Evolutionary conservation across 1,140 invertebrate species (phyloP).

Genomic region (Neelides sp.): DNA sequence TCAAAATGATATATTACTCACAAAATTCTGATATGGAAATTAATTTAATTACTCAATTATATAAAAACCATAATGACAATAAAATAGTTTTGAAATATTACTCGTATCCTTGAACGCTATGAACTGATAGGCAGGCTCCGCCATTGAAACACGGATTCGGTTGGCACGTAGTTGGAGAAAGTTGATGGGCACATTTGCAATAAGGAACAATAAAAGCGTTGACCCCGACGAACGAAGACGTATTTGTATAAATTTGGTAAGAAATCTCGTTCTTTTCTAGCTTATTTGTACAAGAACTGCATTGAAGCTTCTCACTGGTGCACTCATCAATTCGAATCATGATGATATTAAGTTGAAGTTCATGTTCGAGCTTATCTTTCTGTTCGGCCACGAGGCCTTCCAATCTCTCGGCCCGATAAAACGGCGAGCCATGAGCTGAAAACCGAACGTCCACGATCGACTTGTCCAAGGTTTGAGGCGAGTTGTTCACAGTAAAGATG

Average conservation of each 20-base stretch:
- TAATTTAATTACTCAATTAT: background rate
- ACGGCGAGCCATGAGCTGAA: slow-evolving; percentile 81
- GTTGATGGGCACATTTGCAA: slow-evolving; percentile 51
- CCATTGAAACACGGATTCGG: slow-evolving; percentile 37
- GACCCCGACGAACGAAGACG: slow-evolving; percentile 76
- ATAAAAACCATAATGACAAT: slow-evolving; percentile 2
- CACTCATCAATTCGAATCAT: slow-evolving; percentile 83
- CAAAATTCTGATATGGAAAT: slow-evolving; percentile 14
- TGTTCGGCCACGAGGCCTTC: slow-evolving; percentile 60
- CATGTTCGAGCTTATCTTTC: slow-evolving; percentile 52
- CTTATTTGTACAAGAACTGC: slow-evolving; percentile 51
- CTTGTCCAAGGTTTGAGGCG: slow-evolving; percentile 42
- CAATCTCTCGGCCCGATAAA: slow-evolving; percentile 69
- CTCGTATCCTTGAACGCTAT: slow-evolving; percentile 12
- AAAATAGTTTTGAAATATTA: slow-evolving; percentile 3
- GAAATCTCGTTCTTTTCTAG: slow-evolving; percentile 58
- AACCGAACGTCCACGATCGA: slow-evolving; percentile 67
- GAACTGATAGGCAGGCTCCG: slow-evolving; percentile 35
- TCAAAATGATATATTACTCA: no score
- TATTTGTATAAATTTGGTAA: slow-evolving; percentile 71
- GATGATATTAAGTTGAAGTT: slow-evolving; percentile 55
- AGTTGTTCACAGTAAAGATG: slow-evolving; percentile 73
- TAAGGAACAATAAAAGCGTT: slow-evolving; percentile 60
- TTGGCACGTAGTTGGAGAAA: slow-evolving; percentile 32
- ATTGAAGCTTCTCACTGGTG: slow-evolving; percentile 52